Evolutionary conservation across 1,140 invertebrate genomes (phyloP), one percentile per base, ranked within the genome.

Genomic region (Heliconius himera): DNA sequence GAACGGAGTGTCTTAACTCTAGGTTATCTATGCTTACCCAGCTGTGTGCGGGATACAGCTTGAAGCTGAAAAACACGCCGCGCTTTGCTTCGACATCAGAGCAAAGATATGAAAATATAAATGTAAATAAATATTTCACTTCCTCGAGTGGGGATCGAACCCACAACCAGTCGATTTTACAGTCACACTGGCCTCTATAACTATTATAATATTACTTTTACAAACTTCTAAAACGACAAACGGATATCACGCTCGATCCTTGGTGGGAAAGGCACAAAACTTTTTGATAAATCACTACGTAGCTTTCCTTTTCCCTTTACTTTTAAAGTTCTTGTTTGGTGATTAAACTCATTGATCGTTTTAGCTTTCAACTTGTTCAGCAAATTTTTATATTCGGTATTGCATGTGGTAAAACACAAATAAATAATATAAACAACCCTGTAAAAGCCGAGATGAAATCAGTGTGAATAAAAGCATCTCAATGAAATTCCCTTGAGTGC

Each of bases 401-500:
- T 36, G 33, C 33, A 36, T 36, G 33, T 6, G 8, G 8, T 36
- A 36, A 36, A 36, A 6, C 33, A 36, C 33, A 36, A 36, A 36
- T 0, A 36, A 36, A 36, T 36, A 36, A 36, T 36, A 36, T 36
- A 36, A 36, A 36, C 33, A 36, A 56, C 54, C 8, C n/a, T n/a
- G 20, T 18, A 56, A 56, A 56, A 56, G 54, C n/a, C n/a, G 54
- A 56, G 54, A 66, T 16, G 22, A 66, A 29, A 26, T 66, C 60
- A 29, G 22, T 66, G 60, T 29, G 60, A 26, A 66, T 13, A 29
- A 66, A 66, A 29, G 60, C 22, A 26, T 66, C 3, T 26, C 60
- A 66, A 66, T 29, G 60, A 66, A 66, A 66, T 26, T 66, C 60
- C 22, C 60, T 26, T 66, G 60, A 66, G 60, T 66, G 26, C 11